Base-by-base conservation (phyloP, 2,113 vertebrate species). In the Aythya baeri region DNA sequence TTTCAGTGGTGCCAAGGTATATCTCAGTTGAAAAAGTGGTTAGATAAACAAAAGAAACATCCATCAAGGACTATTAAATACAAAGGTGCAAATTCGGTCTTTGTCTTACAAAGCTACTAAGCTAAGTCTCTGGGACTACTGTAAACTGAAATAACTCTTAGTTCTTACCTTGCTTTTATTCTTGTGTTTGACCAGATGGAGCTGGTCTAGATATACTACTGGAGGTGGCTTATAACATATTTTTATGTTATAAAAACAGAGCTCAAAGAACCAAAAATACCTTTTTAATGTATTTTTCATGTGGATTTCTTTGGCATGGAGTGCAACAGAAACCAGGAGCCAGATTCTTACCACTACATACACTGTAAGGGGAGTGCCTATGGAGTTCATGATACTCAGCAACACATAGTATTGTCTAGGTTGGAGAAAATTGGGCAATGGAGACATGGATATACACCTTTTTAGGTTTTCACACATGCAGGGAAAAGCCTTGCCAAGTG, bases 171-270 rank as follows among this genome's bases (percentile, higher is more conserved):
- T n/a, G 52, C n/a, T 83, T 72, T 81, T 84, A 78, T 75, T 90
- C 17, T 77, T 67, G 12, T 26, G 86, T 88, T 57, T 61, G 34
- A 65, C 15, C 1, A 5, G 52, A 36, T 2, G 0, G 61, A 63
- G 17, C n/a, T 71, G 43, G 9, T 67, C 73, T 86, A 72, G 68
- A 27, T 52, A 31, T 15, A 32, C 5, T 0, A 0, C 11, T 71
- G 83, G 41, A 36, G 17, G 25, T 32, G 74, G 41, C 22, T 65
- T 68, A 41, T 41, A 41, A 41, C 41, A 41, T 62, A 76, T 86
- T 89, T 89, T 91, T 65, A 68, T 83, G 14, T 44, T 66, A 44
- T 41, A 62, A 88, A 88, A 83, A 17, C 34, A n/a, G 55, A 72
- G 23, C 32, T 55, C 8, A 68, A 90, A 73, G 41, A 59, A 34